These are phyloP conservation scores for Drosophila asahinai DNA, from an alignment of 1,140 invertebrate species.

Conservation along the genomic window DNA sequence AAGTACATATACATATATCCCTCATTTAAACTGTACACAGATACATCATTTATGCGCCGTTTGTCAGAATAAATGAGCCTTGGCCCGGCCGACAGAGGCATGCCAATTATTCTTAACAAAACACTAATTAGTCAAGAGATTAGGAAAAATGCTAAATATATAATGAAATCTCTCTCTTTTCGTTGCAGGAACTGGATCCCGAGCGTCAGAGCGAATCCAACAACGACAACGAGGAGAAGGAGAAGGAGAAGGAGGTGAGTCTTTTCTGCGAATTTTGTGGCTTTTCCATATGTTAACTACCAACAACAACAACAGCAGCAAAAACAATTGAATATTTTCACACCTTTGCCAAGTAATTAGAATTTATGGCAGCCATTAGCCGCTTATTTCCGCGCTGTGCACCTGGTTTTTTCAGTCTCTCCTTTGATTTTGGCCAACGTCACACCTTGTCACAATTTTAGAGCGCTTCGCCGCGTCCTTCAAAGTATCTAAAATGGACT, in stretches of 20 bases:
- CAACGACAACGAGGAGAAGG: slow-evolving; percentile 86
- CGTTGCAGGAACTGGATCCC: slow-evolving; percentile 86
- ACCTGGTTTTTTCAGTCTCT: slow-evolving; percentile 12
- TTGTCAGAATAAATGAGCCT: slow-evolving; percentile 61
- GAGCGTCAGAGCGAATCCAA: slow-evolving; percentile 86
- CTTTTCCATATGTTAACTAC: slow-evolving; percentile 20
- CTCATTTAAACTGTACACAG: background rate
- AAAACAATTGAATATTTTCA: slow-evolving; percentile 48
- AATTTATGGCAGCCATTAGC: slow-evolving; percentile 39
- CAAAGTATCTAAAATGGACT: slow-evolving; percentile 60
- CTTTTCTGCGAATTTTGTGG: background rate
- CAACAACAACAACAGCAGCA: slow-evolving; percentile 40
- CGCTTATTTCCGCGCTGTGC: slow-evolving; percentile 23
- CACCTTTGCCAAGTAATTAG: slow-evolving; percentile 58
- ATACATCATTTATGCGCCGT: slow-evolving; percentile 41
- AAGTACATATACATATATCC: slow-evolving; percentile 85
- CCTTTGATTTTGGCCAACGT: slow-evolving; percentile 43
- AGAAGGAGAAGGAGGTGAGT: slow-evolving; percentile 85
- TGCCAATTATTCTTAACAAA: slow-evolving; percentile 46
- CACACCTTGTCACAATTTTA: slow-evolving; percentile 74
- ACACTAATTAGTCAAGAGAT: slow-evolving; percentile 49
- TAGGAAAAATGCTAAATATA: slow-evolving; percentile 31
- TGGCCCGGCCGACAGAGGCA: slow-evolving; percentile 17
- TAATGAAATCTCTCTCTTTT: slow-evolving; percentile 20
- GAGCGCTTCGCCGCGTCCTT: slow-evolving; percentile 57